These are phyloP conservation scores for Heliocidaris erythrogramma DNA, from an alignment of 35 echinoderm and acorn worm genomes.

Conservation along the genomic window DNA sequence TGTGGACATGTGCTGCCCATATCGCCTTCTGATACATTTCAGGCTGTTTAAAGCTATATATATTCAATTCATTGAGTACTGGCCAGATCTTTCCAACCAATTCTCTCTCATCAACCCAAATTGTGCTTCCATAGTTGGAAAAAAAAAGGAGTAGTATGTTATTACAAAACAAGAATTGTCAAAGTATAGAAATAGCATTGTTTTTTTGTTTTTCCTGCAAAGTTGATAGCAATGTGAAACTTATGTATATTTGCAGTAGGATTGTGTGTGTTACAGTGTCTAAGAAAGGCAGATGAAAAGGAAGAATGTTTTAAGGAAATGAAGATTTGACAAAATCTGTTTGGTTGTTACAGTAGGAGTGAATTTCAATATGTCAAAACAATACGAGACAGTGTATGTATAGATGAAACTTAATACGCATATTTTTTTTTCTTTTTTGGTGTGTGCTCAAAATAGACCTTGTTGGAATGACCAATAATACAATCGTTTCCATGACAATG, in stretches of 20 bases:
- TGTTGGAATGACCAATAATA: slow-evolving; percentile 52
- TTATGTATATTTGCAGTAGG: slow-evolving; percentile 39
- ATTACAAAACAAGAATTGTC: slow-evolving; percentile 12
- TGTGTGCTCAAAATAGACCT: slow-evolving; percentile 54
- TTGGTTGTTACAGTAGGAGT: slow-evolving; percentile 29
- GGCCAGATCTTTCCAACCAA: slow-evolving; percentile 27
- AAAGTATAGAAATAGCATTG: background rate
- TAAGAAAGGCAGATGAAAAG: background rate
- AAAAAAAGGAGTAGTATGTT: slow-evolving; percentile 4
- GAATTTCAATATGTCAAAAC: slow-evolving; percentile 39
- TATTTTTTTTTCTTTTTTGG: slow-evolving; percentile 55
- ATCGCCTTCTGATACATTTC: slow-evolving; percentile 17
- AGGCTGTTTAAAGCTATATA: slow-evolving; percentile 33
- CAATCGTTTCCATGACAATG: slow-evolving; percentile 23
- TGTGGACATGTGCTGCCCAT: slow-evolving; percentile 4
- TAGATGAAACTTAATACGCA: slow-evolving; percentile 52
- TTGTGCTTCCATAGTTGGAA: slow-evolving; percentile 46
- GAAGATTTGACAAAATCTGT: slow-evolving; percentile 9
- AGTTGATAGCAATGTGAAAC: slow-evolving; percentile 36
- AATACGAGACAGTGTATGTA: slow-evolving; percentile 50
- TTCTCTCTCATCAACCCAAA: slow-evolving; percentile 2
- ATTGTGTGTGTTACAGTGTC: slow-evolving; percentile 38
- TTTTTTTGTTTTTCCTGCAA: slow-evolving; percentile 9
- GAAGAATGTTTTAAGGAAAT: background rate
- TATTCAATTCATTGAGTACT: slow-evolving; percentile 38